These are phyloP conservation scores for Castor canadensis DNA, from an alignment of 2,113 vertebrate species.

Conservation along the genomic window DNA sequence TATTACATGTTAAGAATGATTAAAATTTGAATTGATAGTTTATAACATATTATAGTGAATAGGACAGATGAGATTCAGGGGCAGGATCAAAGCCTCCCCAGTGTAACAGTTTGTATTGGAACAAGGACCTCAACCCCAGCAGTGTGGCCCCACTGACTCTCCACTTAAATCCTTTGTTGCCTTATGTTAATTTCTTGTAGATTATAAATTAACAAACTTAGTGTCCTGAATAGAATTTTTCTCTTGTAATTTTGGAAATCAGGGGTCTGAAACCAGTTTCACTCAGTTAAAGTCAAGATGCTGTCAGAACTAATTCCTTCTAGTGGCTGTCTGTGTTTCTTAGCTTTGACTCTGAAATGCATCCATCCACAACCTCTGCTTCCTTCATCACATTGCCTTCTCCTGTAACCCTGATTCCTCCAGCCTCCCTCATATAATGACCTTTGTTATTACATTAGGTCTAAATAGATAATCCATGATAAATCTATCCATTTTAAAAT, in stretches of 20 bases:
- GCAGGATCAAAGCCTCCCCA: no score
- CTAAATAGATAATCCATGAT: background rate
- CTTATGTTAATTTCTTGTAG: background rate
- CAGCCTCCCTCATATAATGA: background rate
- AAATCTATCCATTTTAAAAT: background rate
- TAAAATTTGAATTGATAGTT: background rate
- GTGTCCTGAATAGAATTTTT: background rate
- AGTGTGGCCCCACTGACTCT: fast-evolving
- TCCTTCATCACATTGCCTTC: background rate
- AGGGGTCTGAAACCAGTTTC: background rate
- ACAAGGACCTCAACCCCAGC: background rate
- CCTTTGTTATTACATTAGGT: background rate
- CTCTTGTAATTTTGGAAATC: background rate
- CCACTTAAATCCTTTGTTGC: background rate
- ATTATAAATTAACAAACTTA: background rate
- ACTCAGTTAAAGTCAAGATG: background rate
- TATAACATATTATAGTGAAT: background rate
- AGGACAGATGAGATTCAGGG: background rate
- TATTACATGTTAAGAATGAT: background rate
- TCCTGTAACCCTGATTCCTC: background rate
- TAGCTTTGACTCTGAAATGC: background rate
- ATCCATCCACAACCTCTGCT: background rate
- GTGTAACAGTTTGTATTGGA: fast-evolving
- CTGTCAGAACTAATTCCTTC: background rate
- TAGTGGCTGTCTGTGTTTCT: background rate